These are phyloP conservation scores for Chionis minor DNA, from an alignment of 2,113 vertebrate genomes.

Conservation along the genomic window DNA sequence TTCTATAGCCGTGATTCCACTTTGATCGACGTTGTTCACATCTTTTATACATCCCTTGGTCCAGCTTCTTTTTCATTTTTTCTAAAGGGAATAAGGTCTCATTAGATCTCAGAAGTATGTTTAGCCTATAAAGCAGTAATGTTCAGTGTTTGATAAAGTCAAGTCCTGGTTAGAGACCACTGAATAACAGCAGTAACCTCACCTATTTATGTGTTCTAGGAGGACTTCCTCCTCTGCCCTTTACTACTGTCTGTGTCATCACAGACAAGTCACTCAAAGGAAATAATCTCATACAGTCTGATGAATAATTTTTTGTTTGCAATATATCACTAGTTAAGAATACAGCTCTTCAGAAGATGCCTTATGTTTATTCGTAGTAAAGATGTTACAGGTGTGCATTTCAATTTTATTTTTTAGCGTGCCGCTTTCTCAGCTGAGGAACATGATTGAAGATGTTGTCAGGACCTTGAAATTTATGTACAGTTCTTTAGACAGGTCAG, in stretches of 20 bases:
- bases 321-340: not conserved
- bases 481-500: conserved; percentile 87
- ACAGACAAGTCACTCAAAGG: not conserved
- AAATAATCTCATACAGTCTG: not conserved
- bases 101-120: not conserved
- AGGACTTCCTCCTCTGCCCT: not conserved
- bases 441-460: conserved; percentile 83
- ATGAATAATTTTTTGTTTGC: not conserved
- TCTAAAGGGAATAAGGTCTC: not conserved
- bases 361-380: not conserved
- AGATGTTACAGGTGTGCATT: not conserved
- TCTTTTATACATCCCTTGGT: not conserved
- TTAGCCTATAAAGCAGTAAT: not conserved
- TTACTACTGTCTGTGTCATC: not conserved
- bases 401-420: conserved; percentile 74
- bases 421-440: conserved; percentile 86
- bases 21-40: not conserved
- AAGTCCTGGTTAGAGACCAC: not conserved
- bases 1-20: not conserved
- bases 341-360: not conserved
- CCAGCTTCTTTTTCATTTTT: not conserved
- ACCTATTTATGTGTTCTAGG: not conserved
- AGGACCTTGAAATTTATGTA: conserved; percentile 91
- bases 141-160: not conserved
- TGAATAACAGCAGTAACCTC: not conserved